Evolutionary conservation across 2,888 invertebrate genomes (phyloP), one percentile per base, ranked within the genome.

Genomic region (Leuctra nigra): DNA sequence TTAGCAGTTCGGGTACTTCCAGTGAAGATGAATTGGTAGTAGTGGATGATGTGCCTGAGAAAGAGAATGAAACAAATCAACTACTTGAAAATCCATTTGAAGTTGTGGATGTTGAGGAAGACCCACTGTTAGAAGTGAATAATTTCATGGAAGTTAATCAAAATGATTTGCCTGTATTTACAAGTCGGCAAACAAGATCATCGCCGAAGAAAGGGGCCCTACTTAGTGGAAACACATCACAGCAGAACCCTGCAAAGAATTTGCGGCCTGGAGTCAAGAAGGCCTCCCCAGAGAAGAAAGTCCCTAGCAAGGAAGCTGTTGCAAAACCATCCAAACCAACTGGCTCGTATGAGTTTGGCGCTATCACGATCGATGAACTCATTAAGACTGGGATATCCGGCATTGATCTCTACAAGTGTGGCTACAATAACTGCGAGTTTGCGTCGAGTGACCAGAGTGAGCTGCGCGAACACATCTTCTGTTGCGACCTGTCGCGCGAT

Each of bases 401-500:
- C 9, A 64, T 62, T n/a, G 69, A 75, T 38, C 67, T 83, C 4
- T 82, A 74, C 62, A 71, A 69, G 41, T 82, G 83, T 65, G 76
- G 76, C 0, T 71, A 71, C 56, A 63, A 65, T 2, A 63, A 66
- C 1, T 82, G 82, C 62, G 63, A 64, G 7, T 70, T 68, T 47
- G 63, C 69, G 0, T 71, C 73, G 14, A 65, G 68, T 1, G 70
- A 67, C 9, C 60, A 70, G 0, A 56, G 59, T 0, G 63, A 64
- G 1, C 72, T 81, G 38, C 75, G 65, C 54, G 68, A 68, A 4
- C 71, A 71, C 59, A 47, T 68, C 13, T 56, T 61, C 4, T 65
- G 68, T 9, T 78, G 78, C 56, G 64, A 64, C 14, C 56, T 64
- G 1, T 61, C 65, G 1, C 59, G 62, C 0, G 68, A 68, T 9